Percentiles rank a stretch among this genome's conserved stretches.
These are phyloP conservation scores for Leptonema lineaticorne DNA, from an alignment of 1,140 invertebrate species.

Conservation along the genomic window DNA sequence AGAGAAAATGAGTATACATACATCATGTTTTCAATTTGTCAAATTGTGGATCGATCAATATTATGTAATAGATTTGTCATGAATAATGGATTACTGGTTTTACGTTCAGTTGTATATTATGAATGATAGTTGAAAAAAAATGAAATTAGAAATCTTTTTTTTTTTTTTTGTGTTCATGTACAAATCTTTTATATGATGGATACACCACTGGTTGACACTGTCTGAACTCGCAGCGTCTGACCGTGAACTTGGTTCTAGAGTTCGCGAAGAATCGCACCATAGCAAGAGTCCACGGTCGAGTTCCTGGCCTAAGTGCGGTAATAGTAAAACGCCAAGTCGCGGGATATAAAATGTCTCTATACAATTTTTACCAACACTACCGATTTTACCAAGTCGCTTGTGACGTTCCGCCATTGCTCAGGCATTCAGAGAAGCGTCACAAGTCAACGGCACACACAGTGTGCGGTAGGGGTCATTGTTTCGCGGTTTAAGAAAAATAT, in stretches of 20 bases:
- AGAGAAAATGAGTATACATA: too few species aligned
- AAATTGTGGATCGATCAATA: too few species aligned
- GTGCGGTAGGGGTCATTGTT: conserved; percentile 8
- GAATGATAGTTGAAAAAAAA: too few species aligned
- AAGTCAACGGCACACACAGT: neutral
- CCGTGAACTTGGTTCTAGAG: conserved; percentile 13
- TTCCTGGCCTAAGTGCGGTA: neutral
- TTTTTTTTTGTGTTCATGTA: neutral
- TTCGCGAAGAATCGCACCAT: neutral
- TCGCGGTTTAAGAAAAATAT: conserved; percentile 3
- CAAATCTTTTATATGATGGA: neutral
- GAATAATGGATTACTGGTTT: too few species aligned
- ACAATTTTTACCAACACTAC: neutral
- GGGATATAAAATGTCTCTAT: neutral
- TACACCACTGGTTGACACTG: conserved; percentile 4
- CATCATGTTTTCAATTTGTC: too few species aligned
- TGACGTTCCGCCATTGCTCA: too few species aligned
- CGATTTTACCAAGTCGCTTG: neutral
- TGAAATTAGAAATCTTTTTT: neutral
- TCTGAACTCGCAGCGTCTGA: conserved; percentile 10
- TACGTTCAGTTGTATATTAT: too few species aligned
- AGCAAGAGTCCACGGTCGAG: neutral
- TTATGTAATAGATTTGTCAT: too few species aligned
- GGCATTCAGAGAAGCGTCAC: too few species aligned
- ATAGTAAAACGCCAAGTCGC: neutral